phyloP scores from a whole-genome alignment of 2,888 invertebrate genomes.

The Cheilosia vernalis region DNA sequence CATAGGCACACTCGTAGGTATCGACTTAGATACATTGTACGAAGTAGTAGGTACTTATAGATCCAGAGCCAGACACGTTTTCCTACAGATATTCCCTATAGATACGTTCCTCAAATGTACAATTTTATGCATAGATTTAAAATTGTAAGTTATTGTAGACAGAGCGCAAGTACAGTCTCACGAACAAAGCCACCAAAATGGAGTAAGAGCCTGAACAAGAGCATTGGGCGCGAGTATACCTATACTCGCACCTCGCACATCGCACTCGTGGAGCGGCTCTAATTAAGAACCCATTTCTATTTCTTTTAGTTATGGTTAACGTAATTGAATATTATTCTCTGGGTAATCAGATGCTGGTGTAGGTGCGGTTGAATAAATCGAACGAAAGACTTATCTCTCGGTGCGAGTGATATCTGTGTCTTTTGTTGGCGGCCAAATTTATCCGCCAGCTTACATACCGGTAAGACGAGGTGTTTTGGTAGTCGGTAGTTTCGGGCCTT shows the following conservation, averaged over 20 bases:
- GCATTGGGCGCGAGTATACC: slow-evolving; percentile 1
- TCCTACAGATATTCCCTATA: slow-evolving; percentile 40
- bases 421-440: slow-evolving; percentile 21
- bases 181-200: slow-evolving; percentile 52
- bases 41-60: slow-evolving; percentile 42
- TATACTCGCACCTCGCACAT: too few species aligned
- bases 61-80: slow-evolving; percentile 52
- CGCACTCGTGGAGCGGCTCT: slow-evolving; percentile 44
- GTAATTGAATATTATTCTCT: slow-evolving; percentile 55
- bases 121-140: slow-evolving; percentile 69
- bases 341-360: slow-evolving; percentile 51
- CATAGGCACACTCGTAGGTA: slow-evolving; percentile 33
- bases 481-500: too few species aligned
- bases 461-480: slow-evolving; percentile 43
- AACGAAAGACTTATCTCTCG: slow-evolving; percentile 11
- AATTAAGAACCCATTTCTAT: slow-evolving; percentile 49
- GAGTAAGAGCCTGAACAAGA: slow-evolving; percentile 11
- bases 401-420: slow-evolving; percentile 9
- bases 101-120: slow-evolving; percentile 56
- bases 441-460: slow-evolving; percentile 12
- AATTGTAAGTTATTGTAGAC: slow-evolving; percentile 53
- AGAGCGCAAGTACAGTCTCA: slow-evolving; percentile 58
- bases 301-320: slow-evolving; percentile 32
- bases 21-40: slow-evolving; percentile 42
- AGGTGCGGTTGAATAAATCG: slow-evolving; percentile 51